Evolutionary conservation across 2,888 invertebrate species (phyloP), one percentile per base, ranked within the genome.

Genomic region (Drosophila atripex): DNA sequence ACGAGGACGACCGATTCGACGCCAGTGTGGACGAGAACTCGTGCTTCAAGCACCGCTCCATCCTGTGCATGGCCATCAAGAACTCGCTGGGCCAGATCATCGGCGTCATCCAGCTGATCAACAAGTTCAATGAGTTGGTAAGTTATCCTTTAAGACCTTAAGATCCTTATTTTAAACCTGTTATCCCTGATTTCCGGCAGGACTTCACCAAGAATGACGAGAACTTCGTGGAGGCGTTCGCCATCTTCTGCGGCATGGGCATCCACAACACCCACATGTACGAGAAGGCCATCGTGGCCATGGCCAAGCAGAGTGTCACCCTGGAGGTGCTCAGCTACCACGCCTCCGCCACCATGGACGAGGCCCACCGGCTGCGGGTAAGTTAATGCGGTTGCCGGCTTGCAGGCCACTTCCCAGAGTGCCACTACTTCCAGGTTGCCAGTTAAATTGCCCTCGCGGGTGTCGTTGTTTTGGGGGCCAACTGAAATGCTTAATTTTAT

Each of bases 241-340:
- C 98, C 73, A 98, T 98, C 87, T 98, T 98, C 93, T 98, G 98
- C 92, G 98, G 98, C 35, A 97, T 98, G 96, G 98, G 98, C 57
- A 98, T 98, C 71, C 97, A 98, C 92, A 98, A 98, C 90, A 98
- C 98, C 56, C 97, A 97, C 91, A 98, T 98, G 97, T 98, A 98
- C 90, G 98, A 98, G 92, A 97, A 96, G 92, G 98, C 98, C 41
- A 95, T 97, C 90, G 96, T 97, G 69, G 97, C 98, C 16, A 98
- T 98, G 95, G 98, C 98, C 63, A 98, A 98, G 91, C 98, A 98
- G 92, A 97, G 96, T 89, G 98, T 98, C 73, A 98, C 98, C 5
- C 93, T 98, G 85, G 98, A 98, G 93, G 94, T 94, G 76, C 93
- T 98, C 86, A 98, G 98, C 91, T 98, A 98, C 93, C 98, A 98